These are phyloP conservation scores for Callocephalon fimbriatum DNA, from an alignment of 2,113 vertebrate genomes.

Conservation along the genomic window DNA sequence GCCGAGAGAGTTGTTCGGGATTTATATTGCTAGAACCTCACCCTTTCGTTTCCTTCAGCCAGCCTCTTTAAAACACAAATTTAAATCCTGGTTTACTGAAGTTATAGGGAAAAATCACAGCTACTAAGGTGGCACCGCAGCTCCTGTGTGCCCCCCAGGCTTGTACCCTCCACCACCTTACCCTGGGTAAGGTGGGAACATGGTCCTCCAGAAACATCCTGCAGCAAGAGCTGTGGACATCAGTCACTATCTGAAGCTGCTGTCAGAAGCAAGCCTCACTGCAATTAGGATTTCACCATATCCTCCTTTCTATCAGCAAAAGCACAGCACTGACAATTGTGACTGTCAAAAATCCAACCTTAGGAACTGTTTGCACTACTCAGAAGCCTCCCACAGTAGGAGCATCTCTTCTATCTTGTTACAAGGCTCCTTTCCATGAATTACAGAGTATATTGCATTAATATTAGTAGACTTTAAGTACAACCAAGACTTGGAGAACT, in stretches of 20 bases:
- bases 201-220: neutral
- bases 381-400: neutral
- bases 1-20: neutral
- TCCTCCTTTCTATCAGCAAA: neutral
- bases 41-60: neutral
- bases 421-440: neutral
- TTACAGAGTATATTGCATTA: fast-evolving
- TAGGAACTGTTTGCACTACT: neutral
- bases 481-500: fast-evolving
- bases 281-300: neutral
- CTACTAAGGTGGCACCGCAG: neutral
- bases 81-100: neutral
- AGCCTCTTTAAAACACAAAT: neutral
- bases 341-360: neutral
- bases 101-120: neutral
- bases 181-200: neutral
- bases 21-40: neutral
- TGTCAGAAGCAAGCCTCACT: neutral
- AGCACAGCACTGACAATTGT: neutral
- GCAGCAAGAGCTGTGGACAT: fast-evolving
- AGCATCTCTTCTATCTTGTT: fast-evolving
- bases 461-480: fast-evolving
- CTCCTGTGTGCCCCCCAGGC: fast-evolving
- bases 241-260: neutral
- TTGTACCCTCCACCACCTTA: fast-evolving